Evolutionary conservation across 1,140 invertebrate genomes (phyloP).

Genomic region (Proctacanthus coquilletti): DNA sequence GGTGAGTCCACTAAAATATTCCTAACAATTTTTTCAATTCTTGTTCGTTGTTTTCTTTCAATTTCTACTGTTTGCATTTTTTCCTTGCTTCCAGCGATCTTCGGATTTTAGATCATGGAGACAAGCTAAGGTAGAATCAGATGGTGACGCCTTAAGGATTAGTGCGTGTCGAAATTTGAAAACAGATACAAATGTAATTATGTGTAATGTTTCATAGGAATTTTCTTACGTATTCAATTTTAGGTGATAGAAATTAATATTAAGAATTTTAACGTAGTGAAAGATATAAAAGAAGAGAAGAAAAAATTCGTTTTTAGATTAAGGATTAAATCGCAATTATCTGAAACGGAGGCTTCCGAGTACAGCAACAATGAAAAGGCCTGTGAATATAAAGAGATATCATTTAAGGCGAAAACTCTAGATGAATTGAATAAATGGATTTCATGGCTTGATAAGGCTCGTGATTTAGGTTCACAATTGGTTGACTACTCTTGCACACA

Average conservation of each 20-base stretch:
- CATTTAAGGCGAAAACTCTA: too few species aligned
- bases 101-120: constrained; percentile 29
- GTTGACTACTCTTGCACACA: too few species aligned
- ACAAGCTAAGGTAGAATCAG: constrained; percentile 26
- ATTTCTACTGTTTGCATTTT: too few species aligned
- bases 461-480: too few species aligned
- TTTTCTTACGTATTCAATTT: neutral
- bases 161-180: constrained; percentile 23
- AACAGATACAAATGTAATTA: constrained; percentile 24
- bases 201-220: neutral
- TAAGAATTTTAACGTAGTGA: constrained; percentile 28
- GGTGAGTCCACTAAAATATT: constrained; percentile 10
- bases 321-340: too few species aligned
- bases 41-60: too few species aligned
- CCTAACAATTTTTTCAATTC: too few species aligned
- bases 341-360: too few species aligned
- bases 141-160: constrained; percentile 24
- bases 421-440: too few species aligned
- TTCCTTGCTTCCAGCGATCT: constrained; percentile 15
- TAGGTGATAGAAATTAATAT: constrained; percentile 29
- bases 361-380: too few species aligned
- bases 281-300: constrained; percentile 23
- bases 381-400: too few species aligned
- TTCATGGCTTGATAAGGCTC: too few species aligned
- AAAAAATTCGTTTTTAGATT: constrained; percentile 28